A percentile compares a stretch with the other conserved stretches of the same genome.
These are phyloP conservation scores for Chelonus formosanus DNA, from an alignment of 2,888 invertebrate species.

Conservation along the genomic window DNA sequence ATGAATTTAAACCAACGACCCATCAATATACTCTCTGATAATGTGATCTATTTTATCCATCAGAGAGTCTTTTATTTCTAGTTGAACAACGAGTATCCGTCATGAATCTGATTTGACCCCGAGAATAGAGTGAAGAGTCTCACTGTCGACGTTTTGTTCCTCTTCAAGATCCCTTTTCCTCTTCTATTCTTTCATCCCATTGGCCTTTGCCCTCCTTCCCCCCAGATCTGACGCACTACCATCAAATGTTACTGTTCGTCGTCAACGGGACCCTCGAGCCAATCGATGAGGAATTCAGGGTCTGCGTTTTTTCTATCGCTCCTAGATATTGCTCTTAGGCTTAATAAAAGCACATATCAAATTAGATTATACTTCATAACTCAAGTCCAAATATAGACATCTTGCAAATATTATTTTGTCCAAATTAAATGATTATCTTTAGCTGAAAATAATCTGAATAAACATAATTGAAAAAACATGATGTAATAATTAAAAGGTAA, in stretches of 20 bases:
- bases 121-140: slow-evolving; percentile 28
- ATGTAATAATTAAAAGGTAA: too few relatives aligned
- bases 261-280: slow-evolving; percentile 8
- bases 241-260: slow-evolving; percentile 28
- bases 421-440: too few relatives aligned
- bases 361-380: not conserved
- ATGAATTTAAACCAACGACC: too few relatives aligned
- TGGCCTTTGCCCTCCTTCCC: slow-evolving; percentile 16
- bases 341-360: not conserved
- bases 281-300: slow-evolving; percentile 14
- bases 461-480: too few relatives aligned
- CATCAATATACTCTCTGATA: too few relatives aligned
- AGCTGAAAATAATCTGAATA: too few relatives aligned
- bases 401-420: too few relatives aligned
- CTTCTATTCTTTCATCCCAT: slow-evolving; percentile 13
- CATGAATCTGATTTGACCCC: slow-evolving; percentile 10
- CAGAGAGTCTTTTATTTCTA: not conserved
- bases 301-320: not conserved
- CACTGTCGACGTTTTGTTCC: slow-evolving; percentile 34
- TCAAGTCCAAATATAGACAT: not conserved
- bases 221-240: slow-evolving; percentile 14
- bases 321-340: not conserved
- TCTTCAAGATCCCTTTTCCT: slow-evolving; percentile 13
- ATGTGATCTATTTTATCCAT: not conserved
- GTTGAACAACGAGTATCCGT: not conserved